Percentiles rank a stretch among this genome's conserved stretches.
These are phyloP conservation scores for Emmelina monodactyla DNA, from an alignment of 2,888 invertebrate species.

Conservation along the genomic window DNA sequence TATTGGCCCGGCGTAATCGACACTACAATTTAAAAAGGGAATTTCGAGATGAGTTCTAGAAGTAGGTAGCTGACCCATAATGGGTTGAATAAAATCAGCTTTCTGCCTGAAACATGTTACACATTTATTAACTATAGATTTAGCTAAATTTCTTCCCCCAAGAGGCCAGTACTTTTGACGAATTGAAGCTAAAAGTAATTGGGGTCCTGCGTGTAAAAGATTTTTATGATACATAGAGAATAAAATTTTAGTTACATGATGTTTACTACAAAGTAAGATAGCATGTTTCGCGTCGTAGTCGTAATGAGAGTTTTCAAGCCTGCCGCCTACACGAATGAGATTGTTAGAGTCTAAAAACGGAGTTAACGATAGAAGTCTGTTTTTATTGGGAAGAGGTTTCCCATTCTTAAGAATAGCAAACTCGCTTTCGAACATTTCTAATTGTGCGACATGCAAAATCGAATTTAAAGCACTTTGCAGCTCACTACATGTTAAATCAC, in stretches of 20 bases:
- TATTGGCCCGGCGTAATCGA: constrained; percentile 15
- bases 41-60: constrained; percentile 1
- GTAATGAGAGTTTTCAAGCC: not conserved
- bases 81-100: not conserved
- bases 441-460: not conserved
- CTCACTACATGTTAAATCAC: not conserved
- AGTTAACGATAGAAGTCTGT: not conserved
- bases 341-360: not conserved
- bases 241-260: not conserved
- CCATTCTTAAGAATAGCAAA: not conserved
- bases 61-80: not conserved
- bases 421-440: too few species aligned
- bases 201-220: not conserved
- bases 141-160: not conserved
- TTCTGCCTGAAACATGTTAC: not conserved
- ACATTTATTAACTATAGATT: not conserved
- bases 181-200: not conserved
- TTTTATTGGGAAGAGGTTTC: not conserved
- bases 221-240: not conserved
- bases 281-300: not conserved
- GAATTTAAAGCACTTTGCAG: not conserved
- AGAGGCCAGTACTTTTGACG: not conserved
- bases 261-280: not conserved
- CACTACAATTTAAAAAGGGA: constrained; percentile 10
- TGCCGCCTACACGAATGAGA: not conserved